These are phyloP conservation scores for Argyra leucocephala DNA, from an alignment of 2,888 invertebrate genomes.

Conservation along the genomic window DNA sequence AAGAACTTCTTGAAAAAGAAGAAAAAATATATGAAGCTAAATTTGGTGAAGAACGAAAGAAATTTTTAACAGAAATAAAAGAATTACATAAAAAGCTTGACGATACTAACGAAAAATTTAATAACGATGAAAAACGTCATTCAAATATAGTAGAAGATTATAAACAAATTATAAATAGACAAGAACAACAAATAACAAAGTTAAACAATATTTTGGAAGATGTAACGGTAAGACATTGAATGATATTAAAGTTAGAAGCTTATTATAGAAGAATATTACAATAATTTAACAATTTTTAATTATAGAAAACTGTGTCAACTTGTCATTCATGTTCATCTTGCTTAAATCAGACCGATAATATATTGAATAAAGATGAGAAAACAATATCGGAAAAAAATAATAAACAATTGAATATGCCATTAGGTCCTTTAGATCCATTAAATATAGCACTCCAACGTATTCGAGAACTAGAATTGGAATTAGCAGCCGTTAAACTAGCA, in stretches of 20 bases:
- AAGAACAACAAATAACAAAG: conserved; percentile 69
- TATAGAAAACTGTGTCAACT: conserved; percentile 47
- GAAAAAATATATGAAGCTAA: conserved; percentile 63
- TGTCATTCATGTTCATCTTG: conserved; percentile 45
- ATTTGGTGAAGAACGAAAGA: conserved; percentile 44
- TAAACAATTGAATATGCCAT: conserved; percentile 30
- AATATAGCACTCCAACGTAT: conserved; percentile 49
- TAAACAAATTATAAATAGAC: conserved; percentile 79
- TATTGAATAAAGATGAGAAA: conserved; percentile 10
- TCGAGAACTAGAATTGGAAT: conserved; percentile 83
- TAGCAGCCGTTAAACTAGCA: conserved; percentile 93
- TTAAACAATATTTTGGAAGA: conserved; percentile 50
- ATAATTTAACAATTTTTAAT: neutral
- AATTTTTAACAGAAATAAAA: conserved; percentile 42
- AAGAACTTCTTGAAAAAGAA: conserved; percentile 54
- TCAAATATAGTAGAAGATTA: conserved; percentile 81
- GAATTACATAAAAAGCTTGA: conserved; percentile 69
- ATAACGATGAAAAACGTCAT: conserved; percentile 63
- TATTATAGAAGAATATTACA: neutral
- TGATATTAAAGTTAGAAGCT: neutral
- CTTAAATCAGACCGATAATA: conserved; percentile 13
- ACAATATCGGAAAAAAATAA: conserved; percentile 18
- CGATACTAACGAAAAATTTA: conserved; percentile 62
- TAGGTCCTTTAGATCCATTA: conserved; percentile 41
- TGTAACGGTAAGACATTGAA: conserved; percentile 50